phyloP scores from a whole-genome alignment of 2,113 vertebrate species.

The Pagrus major region DNA sequence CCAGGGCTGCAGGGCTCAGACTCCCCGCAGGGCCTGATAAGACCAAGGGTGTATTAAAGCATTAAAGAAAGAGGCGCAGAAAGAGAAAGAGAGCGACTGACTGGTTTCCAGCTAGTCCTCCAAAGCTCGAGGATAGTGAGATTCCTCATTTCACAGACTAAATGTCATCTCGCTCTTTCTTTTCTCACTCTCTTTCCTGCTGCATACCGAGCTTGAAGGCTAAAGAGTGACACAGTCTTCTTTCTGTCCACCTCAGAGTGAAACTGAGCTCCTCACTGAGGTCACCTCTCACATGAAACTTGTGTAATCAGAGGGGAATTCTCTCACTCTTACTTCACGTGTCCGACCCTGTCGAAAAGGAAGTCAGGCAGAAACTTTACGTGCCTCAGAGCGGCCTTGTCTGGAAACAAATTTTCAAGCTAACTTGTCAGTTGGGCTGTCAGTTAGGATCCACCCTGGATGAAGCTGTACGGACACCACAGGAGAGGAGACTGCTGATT shows the following conservation, averaged over 20 bases:
- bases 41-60: constrained; percentile 56
- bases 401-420: not conserved
- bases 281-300: constrained; percentile 30
- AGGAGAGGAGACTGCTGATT: not conserved
- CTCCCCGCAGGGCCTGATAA: constrained; percentile 63
- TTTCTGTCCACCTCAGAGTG: constrained; percentile 14
- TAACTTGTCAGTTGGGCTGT: constrained; percentile 17
- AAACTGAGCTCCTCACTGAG: constrained; percentile 33
- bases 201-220: not conserved
- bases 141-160: constrained; percentile 67
- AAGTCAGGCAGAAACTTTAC: constrained; percentile 22
- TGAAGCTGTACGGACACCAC: not conserved
- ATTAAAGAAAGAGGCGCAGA: constrained; percentile 54
- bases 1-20: constrained; percentile 59
- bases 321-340: constrained; percentile 9
- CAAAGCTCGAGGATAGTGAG: constrained; percentile 43
- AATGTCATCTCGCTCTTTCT: constrained; percentile 44
- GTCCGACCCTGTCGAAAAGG: constrained; percentile 23
- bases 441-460: constrained; percentile 14
- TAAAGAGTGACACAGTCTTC: not conserved
- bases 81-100: constrained; percentile 49
- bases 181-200: not conserved
- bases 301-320: constrained; percentile 40
- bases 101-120: constrained; percentile 67
- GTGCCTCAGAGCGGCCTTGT: not conserved